A percentile compares a stretch with the other conserved stretches of the same genome.
Evolutionary conservation across 1,140 invertebrate genomes (phyloP).

Genomic region (Berghia stephanieae): DNA sequence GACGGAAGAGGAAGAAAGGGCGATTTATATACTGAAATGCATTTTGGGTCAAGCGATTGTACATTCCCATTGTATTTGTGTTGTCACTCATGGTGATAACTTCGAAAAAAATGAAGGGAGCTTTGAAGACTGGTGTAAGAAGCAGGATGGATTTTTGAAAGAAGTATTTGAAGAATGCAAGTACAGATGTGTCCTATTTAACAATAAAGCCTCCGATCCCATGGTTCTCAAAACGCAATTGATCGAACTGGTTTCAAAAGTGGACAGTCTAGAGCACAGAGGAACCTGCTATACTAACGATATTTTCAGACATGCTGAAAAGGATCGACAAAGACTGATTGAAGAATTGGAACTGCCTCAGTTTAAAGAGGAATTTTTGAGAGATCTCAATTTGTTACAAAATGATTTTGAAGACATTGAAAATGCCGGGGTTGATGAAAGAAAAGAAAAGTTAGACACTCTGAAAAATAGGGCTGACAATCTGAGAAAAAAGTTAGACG

Average conservation of each 20-base stretch:
- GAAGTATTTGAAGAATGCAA: conserved; percentile 3
- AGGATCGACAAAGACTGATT: not conserved
- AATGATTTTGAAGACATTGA: not conserved
- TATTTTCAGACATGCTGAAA: not conserved
- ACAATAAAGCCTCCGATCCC: not conserved
- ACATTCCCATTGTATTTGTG: not conserved
- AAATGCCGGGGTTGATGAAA: no score
- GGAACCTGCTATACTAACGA: not conserved
- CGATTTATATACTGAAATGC: not conserved
- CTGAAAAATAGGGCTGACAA: not conserved
- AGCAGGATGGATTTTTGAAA: not conserved
- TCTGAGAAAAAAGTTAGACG: not conserved
- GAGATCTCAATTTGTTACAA: not conserved
- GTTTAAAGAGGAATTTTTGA: not conserved
- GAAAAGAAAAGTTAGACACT: not conserved
- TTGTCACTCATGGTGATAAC: conserved; percentile 9
- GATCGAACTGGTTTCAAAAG: not conserved
- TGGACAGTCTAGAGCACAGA: not conserved
- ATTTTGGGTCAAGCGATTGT: not conserved
- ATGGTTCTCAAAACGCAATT: not conserved
- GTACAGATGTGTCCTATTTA: not conserved
- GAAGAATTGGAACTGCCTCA: not conserved
- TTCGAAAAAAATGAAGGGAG: not conserved
- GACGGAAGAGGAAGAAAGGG: not conserved
- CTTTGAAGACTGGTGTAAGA: not conserved